phyloP scores from a whole-genome alignment of 2,888 invertebrate genomes.

The Branchipolynoe longqiensis region DNA sequence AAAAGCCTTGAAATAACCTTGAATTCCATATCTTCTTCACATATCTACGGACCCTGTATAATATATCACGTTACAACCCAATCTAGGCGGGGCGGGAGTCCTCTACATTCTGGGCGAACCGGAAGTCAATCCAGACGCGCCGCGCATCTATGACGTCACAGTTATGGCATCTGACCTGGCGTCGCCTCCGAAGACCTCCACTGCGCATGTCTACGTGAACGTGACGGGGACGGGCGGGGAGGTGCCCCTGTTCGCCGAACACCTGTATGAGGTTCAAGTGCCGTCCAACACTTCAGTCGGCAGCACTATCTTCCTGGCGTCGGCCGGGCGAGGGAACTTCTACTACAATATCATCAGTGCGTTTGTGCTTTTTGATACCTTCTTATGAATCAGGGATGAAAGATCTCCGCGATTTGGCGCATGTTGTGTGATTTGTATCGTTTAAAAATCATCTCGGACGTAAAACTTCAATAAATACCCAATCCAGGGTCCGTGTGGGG shows the following conservation, averaged over 20 bases:
- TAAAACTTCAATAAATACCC: too few relatives aligned
- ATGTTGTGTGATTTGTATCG: too few relatives aligned
- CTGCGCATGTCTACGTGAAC: slow-evolving; percentile 70
- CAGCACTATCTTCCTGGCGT: slow-evolving; percentile 71
- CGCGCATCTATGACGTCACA: slow-evolving; percentile 61
- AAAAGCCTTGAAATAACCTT: too few relatives aligned
- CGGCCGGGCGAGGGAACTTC: slow-evolving; percentile 75
- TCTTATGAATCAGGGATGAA: too few relatives aligned
- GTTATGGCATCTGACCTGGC: slow-evolving; percentile 67
- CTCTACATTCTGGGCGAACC: slow-evolving; percentile 31
- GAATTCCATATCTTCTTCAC: too few relatives aligned
- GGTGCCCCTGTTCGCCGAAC: slow-evolving; percentile 73
- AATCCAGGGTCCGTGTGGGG: too few relatives aligned
- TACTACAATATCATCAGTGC: slow-evolving; percentile 73
- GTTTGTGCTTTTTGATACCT: too few relatives aligned
- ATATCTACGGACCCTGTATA: too few relatives aligned
- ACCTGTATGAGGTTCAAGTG: slow-evolving; percentile 73
- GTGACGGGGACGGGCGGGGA: slow-evolving; percentile 76
- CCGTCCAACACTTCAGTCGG: slow-evolving; percentile 73
- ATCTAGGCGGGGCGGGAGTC: slow-evolving; percentile 46
- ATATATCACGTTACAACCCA: not conserved
- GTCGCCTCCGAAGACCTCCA: slow-evolving; percentile 55
- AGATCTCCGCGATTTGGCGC: too few relatives aligned
- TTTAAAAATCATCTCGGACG: too few relatives aligned
- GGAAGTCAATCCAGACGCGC: slow-evolving; percentile 24